phyloP scores from a whole-genome alignment of 64 coral and sea anemone genomes.

The Actinia equina region DNA sequence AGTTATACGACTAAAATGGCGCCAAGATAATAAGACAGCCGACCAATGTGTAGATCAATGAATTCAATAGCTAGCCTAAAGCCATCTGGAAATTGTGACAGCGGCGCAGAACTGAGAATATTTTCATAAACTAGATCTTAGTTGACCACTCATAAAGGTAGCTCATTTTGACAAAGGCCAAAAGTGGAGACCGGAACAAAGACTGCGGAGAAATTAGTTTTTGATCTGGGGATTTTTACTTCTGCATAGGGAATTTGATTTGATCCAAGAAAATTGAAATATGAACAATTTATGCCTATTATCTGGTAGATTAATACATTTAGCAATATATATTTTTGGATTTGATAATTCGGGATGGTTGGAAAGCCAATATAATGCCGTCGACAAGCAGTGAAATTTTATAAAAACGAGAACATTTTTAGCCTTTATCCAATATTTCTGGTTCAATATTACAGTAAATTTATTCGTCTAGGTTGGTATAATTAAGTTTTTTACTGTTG shows the following conservation, averaged over 20 bases:
- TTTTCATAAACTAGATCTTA: neutral
- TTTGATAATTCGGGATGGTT: neutral
- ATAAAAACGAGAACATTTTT: no score
- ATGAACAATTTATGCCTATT: no score
- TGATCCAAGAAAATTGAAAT: no score
- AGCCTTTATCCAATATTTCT: no score
- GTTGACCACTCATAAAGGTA: no score
- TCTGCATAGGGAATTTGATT: no score
- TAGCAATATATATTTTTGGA: no score
- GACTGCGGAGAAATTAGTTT: neutral
- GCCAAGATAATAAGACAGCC: neutral
- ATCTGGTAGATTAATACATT: no score
- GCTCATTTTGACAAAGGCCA: neutral
- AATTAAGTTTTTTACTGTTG: neutral
- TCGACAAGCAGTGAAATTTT: neutral
- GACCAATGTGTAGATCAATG: neutral
- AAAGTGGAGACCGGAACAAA: neutral
- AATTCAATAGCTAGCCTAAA: neutral
- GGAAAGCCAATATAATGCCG: neutral
- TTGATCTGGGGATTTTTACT: neutral
- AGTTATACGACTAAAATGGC: neutral
- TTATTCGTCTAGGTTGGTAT: no score
- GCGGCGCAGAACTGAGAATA: neutral
- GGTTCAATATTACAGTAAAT: no score
- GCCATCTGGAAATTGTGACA: neutral